Base-by-base conservation (phyloP, 2,797 vertebrate species). In the Lepus oiostolus region DNA sequence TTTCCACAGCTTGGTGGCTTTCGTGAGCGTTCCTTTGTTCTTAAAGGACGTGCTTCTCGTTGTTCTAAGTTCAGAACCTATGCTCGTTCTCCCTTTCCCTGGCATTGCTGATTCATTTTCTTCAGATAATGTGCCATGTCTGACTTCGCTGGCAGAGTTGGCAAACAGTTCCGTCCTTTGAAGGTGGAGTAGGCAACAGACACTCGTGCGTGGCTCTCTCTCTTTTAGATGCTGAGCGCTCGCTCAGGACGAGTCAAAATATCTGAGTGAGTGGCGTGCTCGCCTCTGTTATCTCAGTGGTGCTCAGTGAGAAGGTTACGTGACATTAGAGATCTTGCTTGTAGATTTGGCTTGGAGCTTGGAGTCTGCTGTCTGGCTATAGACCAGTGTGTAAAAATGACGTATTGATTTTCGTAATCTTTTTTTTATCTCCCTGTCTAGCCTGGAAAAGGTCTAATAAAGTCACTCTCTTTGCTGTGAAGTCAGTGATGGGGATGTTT, bases 401-500 rank as follows among this genome's bases (percentile, higher is more conserved):
- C 60, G 12, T 19, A 74, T 67, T 77, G 68, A 75, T 91, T 92
- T 88, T 70, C 26, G 75, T 92, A 82, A 47, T 82, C 10, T 75
- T 79, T 77, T 77, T 42, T 24, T 52, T 16, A 72, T 67, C 38
- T 93, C 47, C 65, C n/a, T 79, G 13, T 63, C 35, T 80, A 92
- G 47, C 71, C 32, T 88, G 12, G 58, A 77, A 70, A 94, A 47
- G 32, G 28, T 71, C 92, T 93, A 71, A 91, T 84, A 62, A 85
- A 91, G 62, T 92, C 22, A 42, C 42, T 96, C 90, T 8, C 50
- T 88, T 86, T 67, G 12, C 58, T 77, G 63, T 67, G 63, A 91
- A 83, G 35, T 8, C 80, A 1, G 77, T 88, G 32, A 67, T 82
- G 81, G 82, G 10, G 50, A 65, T 65, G 70, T 82, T 63, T 90